Evolutionary conservation across 2,888 invertebrate species (phyloP).

Genomic region (Clusia tigrina): DNA sequence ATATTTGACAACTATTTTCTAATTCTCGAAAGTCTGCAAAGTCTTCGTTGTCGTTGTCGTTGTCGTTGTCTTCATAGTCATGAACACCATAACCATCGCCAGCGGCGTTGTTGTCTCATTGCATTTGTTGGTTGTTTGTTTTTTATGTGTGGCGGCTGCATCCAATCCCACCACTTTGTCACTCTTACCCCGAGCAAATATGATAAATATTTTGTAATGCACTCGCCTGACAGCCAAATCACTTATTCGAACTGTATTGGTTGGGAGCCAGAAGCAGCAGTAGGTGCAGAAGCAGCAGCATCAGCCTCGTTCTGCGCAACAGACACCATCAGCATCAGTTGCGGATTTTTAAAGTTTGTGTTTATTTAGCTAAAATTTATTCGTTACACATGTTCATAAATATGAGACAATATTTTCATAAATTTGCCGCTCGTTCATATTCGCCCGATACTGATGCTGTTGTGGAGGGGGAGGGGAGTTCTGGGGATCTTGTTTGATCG

Average conservation of each 20-base stretch:
- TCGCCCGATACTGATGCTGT: not conserved
- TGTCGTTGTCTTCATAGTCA: too few species aligned
- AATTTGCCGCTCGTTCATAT: not conserved
- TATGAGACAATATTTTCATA: constrained; percentile 54
- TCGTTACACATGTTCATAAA: constrained; percentile 56
- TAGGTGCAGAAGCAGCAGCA: not conserved
- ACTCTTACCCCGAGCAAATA: too few species aligned
- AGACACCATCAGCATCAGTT: too few species aligned
- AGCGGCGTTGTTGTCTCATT: too few species aligned
- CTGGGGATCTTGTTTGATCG: constrained; percentile 14
- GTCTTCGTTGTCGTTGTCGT: too few species aligned
- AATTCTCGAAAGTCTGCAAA: too few species aligned
- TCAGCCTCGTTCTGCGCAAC: too few species aligned
- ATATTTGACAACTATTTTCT: constrained; percentile 43
- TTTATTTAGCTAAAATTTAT: constrained; percentile 44
- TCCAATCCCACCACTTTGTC: too few species aligned
- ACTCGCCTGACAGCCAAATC: constrained; percentile 56
- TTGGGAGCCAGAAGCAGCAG: constrained; percentile 24
- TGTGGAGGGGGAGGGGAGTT: not conserved
- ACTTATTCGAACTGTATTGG: constrained; percentile 45
- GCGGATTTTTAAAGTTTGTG: not conserved
- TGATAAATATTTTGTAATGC: constrained; percentile 44
- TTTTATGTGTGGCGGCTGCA: not conserved
- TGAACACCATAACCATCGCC: too few species aligned
- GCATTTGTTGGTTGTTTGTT: not conserved